Percentiles rank a stretch among this genome's conserved stretches.
Conservation (phyloP, 1,140 invertebrate species). For the Diprion similis region DNA sequence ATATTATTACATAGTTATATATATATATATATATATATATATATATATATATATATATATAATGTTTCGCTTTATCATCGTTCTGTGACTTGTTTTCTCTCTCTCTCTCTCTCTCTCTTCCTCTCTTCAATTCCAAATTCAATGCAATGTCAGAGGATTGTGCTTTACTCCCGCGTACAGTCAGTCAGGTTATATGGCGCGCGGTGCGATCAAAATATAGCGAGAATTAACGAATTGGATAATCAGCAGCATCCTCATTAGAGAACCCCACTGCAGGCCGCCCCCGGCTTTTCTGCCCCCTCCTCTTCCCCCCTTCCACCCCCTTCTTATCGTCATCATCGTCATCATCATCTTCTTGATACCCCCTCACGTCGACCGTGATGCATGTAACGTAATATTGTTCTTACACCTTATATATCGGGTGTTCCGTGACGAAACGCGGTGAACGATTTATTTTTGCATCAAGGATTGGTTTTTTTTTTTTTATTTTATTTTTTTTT, state of each 20-base stretch:
- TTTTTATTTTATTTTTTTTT: too few species aligned
- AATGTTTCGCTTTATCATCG: not conserved
- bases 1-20: not conserved
- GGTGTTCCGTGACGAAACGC: too few species aligned
- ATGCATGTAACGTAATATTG: not conserved
- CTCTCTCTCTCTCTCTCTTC: too few species aligned
- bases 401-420: too few species aligned
- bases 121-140: constrained; percentile 12
- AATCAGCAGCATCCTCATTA: constrained; percentile 65
- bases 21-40: constrained; percentile 8
- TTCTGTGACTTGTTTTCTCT: too few species aligned
- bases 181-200: constrained; percentile 12
- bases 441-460: too few species aligned
- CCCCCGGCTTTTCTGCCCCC: constrained; percentile 45
- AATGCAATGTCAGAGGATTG: constrained; percentile 13
- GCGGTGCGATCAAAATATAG: constrained; percentile 59
- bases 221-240: constrained; percentile 64
- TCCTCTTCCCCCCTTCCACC: not conserved
- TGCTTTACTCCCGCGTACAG: constrained; percentile 2
- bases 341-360: not conserved
- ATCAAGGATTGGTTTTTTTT: too few species aligned
- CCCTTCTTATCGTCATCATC: not conserved
- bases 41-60: constrained; percentile 8
- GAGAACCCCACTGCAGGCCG: constrained; percentile 56
- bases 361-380: not conserved